phyloP scores from a whole-genome alignment of 37 sponge, comb jelly and placozoan genomes.

The Spongia lamella region DNA sequence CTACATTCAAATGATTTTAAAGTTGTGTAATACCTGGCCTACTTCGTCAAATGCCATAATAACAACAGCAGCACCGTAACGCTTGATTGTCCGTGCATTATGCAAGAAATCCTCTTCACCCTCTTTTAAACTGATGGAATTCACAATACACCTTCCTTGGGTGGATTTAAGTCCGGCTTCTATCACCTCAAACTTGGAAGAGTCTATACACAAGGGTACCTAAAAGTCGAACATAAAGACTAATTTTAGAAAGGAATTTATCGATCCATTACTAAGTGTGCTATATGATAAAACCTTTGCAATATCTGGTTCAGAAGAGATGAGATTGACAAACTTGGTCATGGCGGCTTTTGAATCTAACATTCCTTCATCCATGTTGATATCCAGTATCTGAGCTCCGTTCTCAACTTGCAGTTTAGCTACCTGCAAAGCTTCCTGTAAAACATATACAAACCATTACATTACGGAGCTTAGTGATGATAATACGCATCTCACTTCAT shows the following conservation, averaged over 20 bases:
- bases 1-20: neutral
- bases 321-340: slow-evolving; percentile 83
- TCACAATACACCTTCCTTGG: slow-evolving; percentile 98
- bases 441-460: neutral
- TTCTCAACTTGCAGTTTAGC: slow-evolving; percentile 93
- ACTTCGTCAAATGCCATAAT: slow-evolving; percentile 98
- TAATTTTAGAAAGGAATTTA: too few species aligned
- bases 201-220: slow-evolving; percentile 97
- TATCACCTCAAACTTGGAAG: slow-evolving; percentile 94
- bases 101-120: slow-evolving; percentile 93
- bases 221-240: slow-evolving; percentile 4
- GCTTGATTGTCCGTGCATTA: slow-evolving; percentile 75
- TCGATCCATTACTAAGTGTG: too few species aligned
- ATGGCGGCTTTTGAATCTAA: slow-evolving; percentile 89
- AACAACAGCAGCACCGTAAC: slow-evolving; percentile 95
- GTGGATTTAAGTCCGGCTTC: slow-evolving; percentile 92
- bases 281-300: slow-evolving; percentile 41
- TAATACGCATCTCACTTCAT: slow-evolving; percentile 53
- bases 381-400: slow-evolving; percentile 96
- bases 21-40: too few species aligned
- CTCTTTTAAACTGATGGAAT: slow-evolving; percentile 97
- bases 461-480: neutral
- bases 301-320: slow-evolving; percentile 94
- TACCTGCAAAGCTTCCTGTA: slow-evolving; percentile 83
- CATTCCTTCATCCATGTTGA: slow-evolving; percentile 99